A percentile compares a stretch with the other conserved stretches of the same genome.
These are phyloP conservation scores for Harpagoxenus sublaevis DNA, from an alignment of 2,888 invertebrate genomes.

Conservation along the genomic window DNA sequence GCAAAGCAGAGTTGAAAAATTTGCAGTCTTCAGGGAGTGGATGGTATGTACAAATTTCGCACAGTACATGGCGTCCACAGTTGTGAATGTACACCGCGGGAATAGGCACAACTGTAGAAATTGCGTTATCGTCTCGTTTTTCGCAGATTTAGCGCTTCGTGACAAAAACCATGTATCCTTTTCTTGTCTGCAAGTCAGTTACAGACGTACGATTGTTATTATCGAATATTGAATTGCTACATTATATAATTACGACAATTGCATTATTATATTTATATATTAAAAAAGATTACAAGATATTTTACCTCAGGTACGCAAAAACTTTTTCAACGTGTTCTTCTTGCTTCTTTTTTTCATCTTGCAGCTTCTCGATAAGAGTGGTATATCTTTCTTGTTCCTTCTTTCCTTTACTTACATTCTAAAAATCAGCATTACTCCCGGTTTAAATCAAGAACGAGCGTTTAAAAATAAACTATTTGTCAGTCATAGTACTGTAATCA, in stretches of 20 bases:
- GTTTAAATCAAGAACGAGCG: not conserved
- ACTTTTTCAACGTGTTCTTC: conserved; percentile 97
- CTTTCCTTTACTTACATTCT: conserved; percentile 94
- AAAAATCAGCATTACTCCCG: conserved; percentile 7
- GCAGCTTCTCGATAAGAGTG: conserved; percentile 95
- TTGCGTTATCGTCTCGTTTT: conserved; percentile 98
- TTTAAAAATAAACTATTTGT: conserved; percentile 11
- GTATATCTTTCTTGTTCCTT: conserved; percentile 97
- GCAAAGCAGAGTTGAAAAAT: conserved; percentile 98
- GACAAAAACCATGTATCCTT: conserved; percentile 95
- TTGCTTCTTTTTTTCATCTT: conserved; percentile 97
- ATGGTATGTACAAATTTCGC: conserved; percentile 98
- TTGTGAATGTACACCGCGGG: conserved; percentile 98
- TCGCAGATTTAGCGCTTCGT: conserved; percentile 94
- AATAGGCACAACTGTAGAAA: conserved; percentile 98
- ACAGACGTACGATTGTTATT: not conserved
- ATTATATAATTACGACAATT: not conserved
- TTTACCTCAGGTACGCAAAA: conserved; percentile 86
- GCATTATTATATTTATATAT: not conserved
- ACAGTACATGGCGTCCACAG: conserved; percentile 98
- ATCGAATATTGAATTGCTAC: not conserved
- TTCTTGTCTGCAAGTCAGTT: conserved; percentile 89
- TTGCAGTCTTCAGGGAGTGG: conserved; percentile 97
- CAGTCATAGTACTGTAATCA: not conserved
- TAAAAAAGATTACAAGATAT: not conserved